Conservation (phyloP, 1,140 invertebrate genomes). For the Drosophila biarmipes region DNA sequence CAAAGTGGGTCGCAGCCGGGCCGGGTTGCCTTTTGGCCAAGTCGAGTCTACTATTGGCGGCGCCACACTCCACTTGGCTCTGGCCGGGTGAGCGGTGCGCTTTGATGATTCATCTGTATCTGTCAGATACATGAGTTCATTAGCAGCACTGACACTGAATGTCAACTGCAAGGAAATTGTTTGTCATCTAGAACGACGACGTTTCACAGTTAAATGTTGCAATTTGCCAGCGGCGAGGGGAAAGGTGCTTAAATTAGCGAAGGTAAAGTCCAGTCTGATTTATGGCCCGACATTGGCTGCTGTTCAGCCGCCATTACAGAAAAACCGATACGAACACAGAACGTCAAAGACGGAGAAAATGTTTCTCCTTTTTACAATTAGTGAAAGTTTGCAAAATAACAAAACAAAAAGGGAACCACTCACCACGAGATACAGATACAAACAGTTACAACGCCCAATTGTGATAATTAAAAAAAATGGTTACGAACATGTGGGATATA, state of each 20-base stretch:
- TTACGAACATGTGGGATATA: conserved; percentile 26
- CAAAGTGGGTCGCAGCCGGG: conserved; percentile 67
- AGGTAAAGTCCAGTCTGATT: conserved; percentile 51
- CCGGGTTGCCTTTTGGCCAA: conserved; percentile 55
- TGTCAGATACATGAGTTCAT: conserved; percentile 82
- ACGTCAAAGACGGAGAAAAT: conserved; percentile 28
- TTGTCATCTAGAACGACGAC: conserved; percentile 52
- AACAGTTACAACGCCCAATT: conserved; percentile 49
- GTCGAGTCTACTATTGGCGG: conserved; percentile 54
- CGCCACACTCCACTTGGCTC: conserved; percentile 66
- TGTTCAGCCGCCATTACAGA: conserved; percentile 16
- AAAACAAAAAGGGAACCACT: conserved; percentile 34
- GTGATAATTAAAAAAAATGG: conserved; percentile 72
- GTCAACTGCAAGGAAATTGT: conserved; percentile 81
- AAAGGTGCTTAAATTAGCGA: conserved; percentile 30
- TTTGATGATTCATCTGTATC: conserved; percentile 77
- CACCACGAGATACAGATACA: conserved; percentile 26
- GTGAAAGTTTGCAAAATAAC: conserved; percentile 59
- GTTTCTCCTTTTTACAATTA: conserved; percentile 18
- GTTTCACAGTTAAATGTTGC: conserved; percentile 71
- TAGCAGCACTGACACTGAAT: conserved; percentile 77
- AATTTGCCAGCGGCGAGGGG: conserved; percentile 11
- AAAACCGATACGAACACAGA: conserved; percentile 28
- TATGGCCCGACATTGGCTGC: conserved; percentile 49
- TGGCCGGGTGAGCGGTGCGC: conserved; percentile 35